These are phyloP conservation scores for Pristis pectinata DNA, from an alignment of 2,797 vertebrate genomes.

Conservation along the genomic window DNA sequence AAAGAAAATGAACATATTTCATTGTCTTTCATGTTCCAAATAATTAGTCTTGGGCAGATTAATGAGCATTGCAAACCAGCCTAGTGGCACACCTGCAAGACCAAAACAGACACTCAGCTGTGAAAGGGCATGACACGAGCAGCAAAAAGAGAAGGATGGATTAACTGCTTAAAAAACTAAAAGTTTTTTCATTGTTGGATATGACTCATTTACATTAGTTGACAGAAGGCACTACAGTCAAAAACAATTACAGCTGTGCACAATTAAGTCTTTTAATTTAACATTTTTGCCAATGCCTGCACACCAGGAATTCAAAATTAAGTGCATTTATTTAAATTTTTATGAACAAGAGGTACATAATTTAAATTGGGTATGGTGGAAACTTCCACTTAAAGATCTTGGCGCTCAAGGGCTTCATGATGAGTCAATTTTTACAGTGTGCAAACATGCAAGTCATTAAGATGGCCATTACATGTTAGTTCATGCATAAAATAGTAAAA, in stretches of 20 bases:
- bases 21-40: neutral
- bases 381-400: neutral
- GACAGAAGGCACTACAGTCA: neutral
- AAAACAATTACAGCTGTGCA: constrained; percentile 17
- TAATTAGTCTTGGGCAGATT: constrained; percentile 1
- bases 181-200: neutral
- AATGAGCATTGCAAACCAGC: neutral
- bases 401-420: neutral
- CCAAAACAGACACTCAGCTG: neutral
- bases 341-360: neutral
- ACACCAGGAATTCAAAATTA: neutral
- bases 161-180: neutral
- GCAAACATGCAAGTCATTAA: neutral
- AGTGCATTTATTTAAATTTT: neutral
- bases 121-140: neutral
- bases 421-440: neutral
- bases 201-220: neutral
- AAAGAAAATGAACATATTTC: neutral
- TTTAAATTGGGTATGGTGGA: neutral
- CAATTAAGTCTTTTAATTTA: neutral
- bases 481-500: constrained; percentile 19
- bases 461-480: neutral
- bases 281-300: neutral
- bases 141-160: neutral
- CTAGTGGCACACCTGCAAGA: neutral